Percentiles rank a stretch among this genome's conserved stretches.
These are phyloP conservation scores for Ctenomys sociabilis DNA, from an alignment of 2,113 vertebrate species.

Conservation along the genomic window DNA sequence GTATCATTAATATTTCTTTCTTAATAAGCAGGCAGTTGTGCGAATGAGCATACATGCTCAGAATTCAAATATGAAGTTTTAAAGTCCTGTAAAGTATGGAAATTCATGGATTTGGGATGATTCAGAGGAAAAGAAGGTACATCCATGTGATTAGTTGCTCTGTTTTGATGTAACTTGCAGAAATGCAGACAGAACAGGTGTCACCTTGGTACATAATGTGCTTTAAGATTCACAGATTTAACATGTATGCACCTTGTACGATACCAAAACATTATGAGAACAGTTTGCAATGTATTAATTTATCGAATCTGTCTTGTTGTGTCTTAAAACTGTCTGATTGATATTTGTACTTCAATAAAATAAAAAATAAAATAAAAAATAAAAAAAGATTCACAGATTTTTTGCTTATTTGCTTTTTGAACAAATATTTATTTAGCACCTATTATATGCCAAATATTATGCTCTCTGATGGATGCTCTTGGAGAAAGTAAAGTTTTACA, in stretches of 20 bases:
- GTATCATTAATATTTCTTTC: background rate
- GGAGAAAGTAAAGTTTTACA: background rate
- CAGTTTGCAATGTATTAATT: too few relatives aligned
- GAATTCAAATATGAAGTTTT: conserved; percentile 27
- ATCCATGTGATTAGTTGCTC: background rate
- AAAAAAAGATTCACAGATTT: too few relatives aligned
- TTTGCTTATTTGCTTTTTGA: background rate
- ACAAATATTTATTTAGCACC: conserved; percentile 20
- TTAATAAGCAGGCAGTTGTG: background rate
- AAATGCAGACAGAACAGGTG: background rate
- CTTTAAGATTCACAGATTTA: conserved; percentile 4
- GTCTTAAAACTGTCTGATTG: too few relatives aligned
- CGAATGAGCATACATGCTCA: background rate
- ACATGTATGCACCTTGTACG: too few relatives aligned
- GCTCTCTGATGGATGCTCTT: background rate
- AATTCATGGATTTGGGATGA: background rate
- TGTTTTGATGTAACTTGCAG: background rate
- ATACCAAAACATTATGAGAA: too few relatives aligned
- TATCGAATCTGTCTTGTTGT: too few relatives aligned
- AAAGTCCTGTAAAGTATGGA: background rate
- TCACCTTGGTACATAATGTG: background rate
- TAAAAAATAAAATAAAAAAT: too few relatives aligned
- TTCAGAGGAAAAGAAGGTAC: background rate
- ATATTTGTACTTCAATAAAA: too few relatives aligned
- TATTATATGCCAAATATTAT: background rate